Base-by-base conservation (phyloP, 2,888 invertebrate genomes). In the Agrochola litura region DNA sequence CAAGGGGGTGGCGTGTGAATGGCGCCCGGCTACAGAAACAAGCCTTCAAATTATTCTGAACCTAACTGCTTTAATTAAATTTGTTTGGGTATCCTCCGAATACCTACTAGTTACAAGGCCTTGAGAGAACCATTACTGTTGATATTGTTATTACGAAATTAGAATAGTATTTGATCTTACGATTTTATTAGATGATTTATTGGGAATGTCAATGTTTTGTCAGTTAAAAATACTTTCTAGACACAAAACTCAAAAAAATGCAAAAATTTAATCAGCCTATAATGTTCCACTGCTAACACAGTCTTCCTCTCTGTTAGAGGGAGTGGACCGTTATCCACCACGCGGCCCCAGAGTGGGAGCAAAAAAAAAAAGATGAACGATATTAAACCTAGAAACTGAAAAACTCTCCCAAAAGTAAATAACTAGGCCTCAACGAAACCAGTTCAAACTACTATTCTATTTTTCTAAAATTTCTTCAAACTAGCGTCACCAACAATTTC, bases 31-130 rank as follows among this genome's bases (percentile, higher is more conserved):
- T 56, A 71, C 30, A 76, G 85, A 70, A 60, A 66, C 77, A 41
- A 64, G 43, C 66, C 67, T 52, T 71, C 70, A 61, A 77, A 75
- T 85, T 82, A 85, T 64, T 78, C 75, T 30, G 54, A 72, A 75
- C 19, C 64, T 72, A 82, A 73, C 69, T 67, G 75, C 68, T 71
- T 69, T 85, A 81, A 74, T 83, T 77, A 73, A 77, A 77, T 72
- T 69, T 60, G 77, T 82, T 82, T 41, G 71, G 69, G 56, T 64
- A 52, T 64, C 74, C 85, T 77, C 60, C 58, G 46, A 63, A 37
- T 9, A 52, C 52, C 22, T 52, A 68, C 67, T 60, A 74, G 80
- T 63, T 37, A 58, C 52, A 74, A 25, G 52, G 12, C 41, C 43
- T 37, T 56, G 37, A 60, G 61, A 70, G 60, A 77, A 25, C 73